These are phyloP conservation scores for Nansenia antarctica DNA, from an alignment of 2,113 vertebrate genomes.

Conservation along the genomic window DNA sequence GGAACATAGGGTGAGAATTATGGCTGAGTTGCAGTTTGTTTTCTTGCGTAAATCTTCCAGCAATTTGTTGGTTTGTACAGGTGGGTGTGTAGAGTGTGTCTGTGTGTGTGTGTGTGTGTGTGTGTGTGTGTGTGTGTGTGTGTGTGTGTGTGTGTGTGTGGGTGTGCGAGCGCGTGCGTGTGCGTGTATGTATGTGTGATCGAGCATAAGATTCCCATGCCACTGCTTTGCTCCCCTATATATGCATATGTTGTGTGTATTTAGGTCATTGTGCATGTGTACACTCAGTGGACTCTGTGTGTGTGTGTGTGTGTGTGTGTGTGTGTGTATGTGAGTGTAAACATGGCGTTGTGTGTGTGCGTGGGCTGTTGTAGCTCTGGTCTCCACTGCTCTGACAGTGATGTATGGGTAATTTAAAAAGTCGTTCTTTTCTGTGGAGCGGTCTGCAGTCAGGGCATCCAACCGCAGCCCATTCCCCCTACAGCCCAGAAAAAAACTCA, in stretches of 20 bases:
- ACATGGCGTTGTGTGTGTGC: constrained; percentile 16
- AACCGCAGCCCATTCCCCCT: constrained; percentile 68
- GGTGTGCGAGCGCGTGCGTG: not conserved
- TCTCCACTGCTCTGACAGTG: constrained; percentile 72
- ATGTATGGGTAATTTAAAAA: constrained; percentile 81
- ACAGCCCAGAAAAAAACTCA: constrained; percentile 65
- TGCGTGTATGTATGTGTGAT: not conserved
- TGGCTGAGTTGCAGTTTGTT: not conserved
- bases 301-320: not conserved
- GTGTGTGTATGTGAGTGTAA: constrained; percentile 2
- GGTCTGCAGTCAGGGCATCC: constrained; percentile 71
- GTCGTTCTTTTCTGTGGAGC: constrained; percentile 76
- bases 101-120: not conserved
- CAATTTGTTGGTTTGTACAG: not conserved
- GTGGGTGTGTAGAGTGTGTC: not conserved
- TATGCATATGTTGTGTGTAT: constrained; percentile 2
- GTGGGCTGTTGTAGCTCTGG: constrained; percentile 52
- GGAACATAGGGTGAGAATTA: not conserved
- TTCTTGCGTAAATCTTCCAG: not conserved
- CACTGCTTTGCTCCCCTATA: not conserved
- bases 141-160: constrained; percentile 7
- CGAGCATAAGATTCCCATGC: not conserved
- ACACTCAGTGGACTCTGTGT: not conserved
- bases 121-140: constrained; percentile 1
- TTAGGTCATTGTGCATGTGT: constrained; percentile 22